Evolutionary conservation across 2,888 invertebrate genomes (phyloP).

Genomic region (Coelinius sp.): DNA sequence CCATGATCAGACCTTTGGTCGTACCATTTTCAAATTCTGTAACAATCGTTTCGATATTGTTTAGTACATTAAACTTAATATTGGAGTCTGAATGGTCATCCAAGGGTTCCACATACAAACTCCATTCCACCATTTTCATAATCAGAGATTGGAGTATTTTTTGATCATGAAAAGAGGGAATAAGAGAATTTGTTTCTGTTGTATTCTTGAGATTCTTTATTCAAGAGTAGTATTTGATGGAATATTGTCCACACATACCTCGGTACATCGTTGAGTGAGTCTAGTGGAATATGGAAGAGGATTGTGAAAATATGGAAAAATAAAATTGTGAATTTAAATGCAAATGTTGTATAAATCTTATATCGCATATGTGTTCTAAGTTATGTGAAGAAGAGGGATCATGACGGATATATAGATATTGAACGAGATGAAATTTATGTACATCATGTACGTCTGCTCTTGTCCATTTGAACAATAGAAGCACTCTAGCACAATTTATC

Average conservation of each 20-base stretch:
- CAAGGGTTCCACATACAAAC: not conserved
- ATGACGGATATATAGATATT: slow-evolving; percentile 4
- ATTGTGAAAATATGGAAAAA: slow-evolving; percentile 23
- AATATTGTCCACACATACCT: slow-evolving; percentile 13
- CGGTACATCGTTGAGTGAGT: not conserved
- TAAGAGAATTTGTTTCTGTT: not conserved
- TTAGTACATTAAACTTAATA: slow-evolving; percentile 22
- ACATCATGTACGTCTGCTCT: not conserved
- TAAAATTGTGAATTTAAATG: slow-evolving; percentile 42
- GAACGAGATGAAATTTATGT: not conserved
- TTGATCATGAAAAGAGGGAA: not conserved
- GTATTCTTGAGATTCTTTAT: not conserved
- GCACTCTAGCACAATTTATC: too few relatives aligned
- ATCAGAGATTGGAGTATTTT: not conserved
- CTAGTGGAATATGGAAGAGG: not conserved
- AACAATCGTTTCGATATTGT: not conserved
- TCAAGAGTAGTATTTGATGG: not conserved
- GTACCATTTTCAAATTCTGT: slow-evolving; percentile 5
- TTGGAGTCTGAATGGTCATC: not conserved
- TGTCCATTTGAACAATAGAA: not conserved
- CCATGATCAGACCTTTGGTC: slow-evolving; percentile 3
- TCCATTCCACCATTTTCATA: not conserved
- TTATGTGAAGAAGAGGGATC: not conserved
- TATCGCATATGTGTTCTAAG: not conserved
- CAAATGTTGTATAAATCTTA: slow-evolving; percentile 34